A percentile compares a stretch with the other conserved stretches of the same genome.
These are phyloP conservation scores for Melanotaenia nigrans DNA, from an alignment of 2,797 vertebrate species.

Conservation along the genomic window DNA sequence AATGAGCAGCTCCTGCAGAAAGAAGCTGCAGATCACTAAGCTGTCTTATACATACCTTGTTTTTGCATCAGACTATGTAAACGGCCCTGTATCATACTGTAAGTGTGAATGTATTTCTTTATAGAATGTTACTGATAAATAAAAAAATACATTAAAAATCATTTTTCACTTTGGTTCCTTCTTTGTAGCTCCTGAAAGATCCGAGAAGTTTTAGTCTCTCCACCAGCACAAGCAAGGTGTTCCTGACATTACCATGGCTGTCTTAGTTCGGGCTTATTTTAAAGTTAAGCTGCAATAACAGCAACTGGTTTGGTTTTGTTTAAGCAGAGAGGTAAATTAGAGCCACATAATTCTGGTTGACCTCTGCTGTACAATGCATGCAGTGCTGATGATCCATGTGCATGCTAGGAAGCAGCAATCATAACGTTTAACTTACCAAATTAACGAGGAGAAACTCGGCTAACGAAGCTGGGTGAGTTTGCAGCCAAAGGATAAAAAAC, in stretches of 20 bases:
- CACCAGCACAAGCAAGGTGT: constrained; percentile 79
- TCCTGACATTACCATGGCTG: constrained; percentile 75
- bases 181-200: constrained; percentile 44
- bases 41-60: constrained; percentile 71
- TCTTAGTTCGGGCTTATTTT: constrained; percentile 44
- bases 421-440: too few species aligned
- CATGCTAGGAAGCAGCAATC: too few species aligned
- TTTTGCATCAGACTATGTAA: constrained; percentile 77
- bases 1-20: constrained; percentile 36
- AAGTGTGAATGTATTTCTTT: constrained; percentile 83
- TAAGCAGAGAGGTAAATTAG: too few species aligned
- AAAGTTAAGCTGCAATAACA: too few species aligned
- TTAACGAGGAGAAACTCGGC: too few species aligned
- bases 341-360: too few species aligned
- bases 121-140: constrained; percentile 84
- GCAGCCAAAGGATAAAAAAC: too few species aligned
- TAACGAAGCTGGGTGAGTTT: too few species aligned
- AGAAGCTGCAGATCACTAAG: constrained; percentile 58
- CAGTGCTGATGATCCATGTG: too few species aligned
- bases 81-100: constrained; percentile 77
- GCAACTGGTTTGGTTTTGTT: too few species aligned
- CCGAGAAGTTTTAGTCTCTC: constrained; percentile 39
- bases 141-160: constrained; percentile 76
- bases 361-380: too few species aligned
- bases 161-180: constrained; percentile 70